Conservation (phyloP, 2,113 vertebrate species). For the Ailuropoda melanoleuca region DNA sequence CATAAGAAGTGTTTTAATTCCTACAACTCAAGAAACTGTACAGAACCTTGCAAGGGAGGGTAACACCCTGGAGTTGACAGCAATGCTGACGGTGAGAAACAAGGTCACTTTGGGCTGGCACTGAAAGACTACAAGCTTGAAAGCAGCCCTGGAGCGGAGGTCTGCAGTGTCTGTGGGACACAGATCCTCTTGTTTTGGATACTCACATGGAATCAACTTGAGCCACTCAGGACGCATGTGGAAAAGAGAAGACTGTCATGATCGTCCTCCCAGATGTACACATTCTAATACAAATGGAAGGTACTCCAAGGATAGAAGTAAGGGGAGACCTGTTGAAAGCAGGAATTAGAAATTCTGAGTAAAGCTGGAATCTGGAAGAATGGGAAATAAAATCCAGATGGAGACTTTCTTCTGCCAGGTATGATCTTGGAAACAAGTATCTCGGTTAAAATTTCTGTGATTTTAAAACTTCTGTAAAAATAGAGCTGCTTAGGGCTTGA, state of each 20-base stretch:
- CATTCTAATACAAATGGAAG: not conserved
- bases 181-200: not conserved
- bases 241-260: not conserved
- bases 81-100: not conserved
- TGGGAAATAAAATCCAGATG: slow-evolving; percentile 6
- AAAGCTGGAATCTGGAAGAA: not conserved
- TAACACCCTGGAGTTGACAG: not conserved
- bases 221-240: not conserved
- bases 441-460: not conserved
- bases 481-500: not conserved
- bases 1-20: not conserved
- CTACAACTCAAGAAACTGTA: not conserved
- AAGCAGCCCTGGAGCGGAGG: not conserved
- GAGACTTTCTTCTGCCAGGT: not conserved
- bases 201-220: not conserved
- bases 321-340: not conserved
- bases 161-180: not conserved
- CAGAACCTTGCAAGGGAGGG: not conserved
- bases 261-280: not conserved
- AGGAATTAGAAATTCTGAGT: not conserved
- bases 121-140: not conserved
- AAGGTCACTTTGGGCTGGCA: not conserved
- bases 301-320: not conserved
- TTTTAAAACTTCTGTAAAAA: not conserved
- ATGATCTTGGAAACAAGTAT: slow-evolving; percentile 12